Percentiles rank a stretch among this genome's conserved stretches.
phyloP scores from a whole-genome alignment of 2,113 vertebrate species.

The Galeopterus variegatus region DNA sequence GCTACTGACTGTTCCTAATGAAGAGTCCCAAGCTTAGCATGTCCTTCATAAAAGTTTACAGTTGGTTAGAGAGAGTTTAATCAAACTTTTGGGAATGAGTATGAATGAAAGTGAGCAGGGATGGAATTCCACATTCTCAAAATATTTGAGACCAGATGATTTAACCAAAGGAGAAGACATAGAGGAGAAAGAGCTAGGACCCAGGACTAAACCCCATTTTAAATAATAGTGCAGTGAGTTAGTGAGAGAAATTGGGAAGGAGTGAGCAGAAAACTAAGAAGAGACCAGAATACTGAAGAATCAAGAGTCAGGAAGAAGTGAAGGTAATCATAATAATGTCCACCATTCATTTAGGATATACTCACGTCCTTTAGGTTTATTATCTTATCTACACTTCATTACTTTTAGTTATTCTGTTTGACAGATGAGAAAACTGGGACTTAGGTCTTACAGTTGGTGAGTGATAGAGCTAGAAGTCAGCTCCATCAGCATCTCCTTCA shows the following conservation, averaged over 20 bases:
- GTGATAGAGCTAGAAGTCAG: neutral
- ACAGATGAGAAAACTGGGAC: conserved; percentile 2
- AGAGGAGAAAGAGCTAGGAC: neutral
- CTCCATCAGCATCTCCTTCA: neutral
- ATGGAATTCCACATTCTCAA: neutral
- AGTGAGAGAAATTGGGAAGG: neutral
- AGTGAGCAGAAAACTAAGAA: neutral
- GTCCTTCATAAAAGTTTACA: neutral
- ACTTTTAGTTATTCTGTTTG: neutral
- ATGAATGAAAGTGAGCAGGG: neutral
- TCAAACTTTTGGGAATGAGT: neutral
- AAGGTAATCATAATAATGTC: neutral
- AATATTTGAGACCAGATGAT: neutral
- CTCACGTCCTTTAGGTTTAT: neutral
- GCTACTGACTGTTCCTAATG: neutral
- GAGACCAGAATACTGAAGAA: neutral
- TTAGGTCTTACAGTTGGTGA: neutral
- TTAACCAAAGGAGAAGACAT: neutral
- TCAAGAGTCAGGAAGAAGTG: neutral
- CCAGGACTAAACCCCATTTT: neutral
- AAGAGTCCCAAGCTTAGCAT: neutral
- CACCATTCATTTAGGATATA: neutral
- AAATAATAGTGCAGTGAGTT: neutral
- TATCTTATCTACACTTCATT: neutral
- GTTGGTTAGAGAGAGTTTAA: neutral